Base-by-base conservation (phyloP, 2,113 vertebrate genomes). In the Brachyhypopomus occidentalis region DNA sequence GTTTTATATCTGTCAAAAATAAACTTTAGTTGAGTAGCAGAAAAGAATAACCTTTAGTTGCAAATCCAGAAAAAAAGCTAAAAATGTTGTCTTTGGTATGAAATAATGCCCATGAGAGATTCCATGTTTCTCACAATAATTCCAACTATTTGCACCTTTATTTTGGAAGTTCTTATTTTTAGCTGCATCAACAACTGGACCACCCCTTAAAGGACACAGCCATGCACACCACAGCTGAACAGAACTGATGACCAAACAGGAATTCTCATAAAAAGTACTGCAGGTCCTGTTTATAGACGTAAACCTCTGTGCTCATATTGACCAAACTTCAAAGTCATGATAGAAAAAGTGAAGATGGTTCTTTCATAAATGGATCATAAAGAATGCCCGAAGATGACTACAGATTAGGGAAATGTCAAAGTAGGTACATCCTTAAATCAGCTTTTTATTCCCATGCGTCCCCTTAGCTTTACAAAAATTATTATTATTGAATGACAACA, bases 81-180 rank as follows among this genome's bases (percentile, higher is more conserved):
- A 2, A 16, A 12, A 25, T 48, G 36, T 20, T 30, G 3, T 20
- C 19, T 23, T 20, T 69, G 60, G 34, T 36, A 22, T 60, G 52
- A 41, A 41, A 41, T 41, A 58, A 58, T 19, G 20, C 56, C 56
- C 56, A 58, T 4, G 1, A 41, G 5, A 41, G 41, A 41, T 67
- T 11, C 27, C 48, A 69, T 52, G 9, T 34, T 70, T 70, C 8
- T 12, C 48, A 25, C 48, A 79, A 60, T 36, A 71, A 79, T 71
- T 72, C 19, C 55, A 62, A 72, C 67, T 48, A 72, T 72, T 72
- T 72, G 62, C 67, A 27, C 23, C 67, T 62, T 79, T 72, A 79
- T 79, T 79, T 79, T n/a, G 55, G 67, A 25, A 3, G 5, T 48
- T 79, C n/a, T 70, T 60, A 48, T 79, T 79, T 76, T 72, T 62